Percentiles rank a stretch among this genome's conserved stretches.
Evolutionary conservation across 2,113 vertebrate genomes (phyloP).

Genomic region (Muntiacus reevesi): DNA sequence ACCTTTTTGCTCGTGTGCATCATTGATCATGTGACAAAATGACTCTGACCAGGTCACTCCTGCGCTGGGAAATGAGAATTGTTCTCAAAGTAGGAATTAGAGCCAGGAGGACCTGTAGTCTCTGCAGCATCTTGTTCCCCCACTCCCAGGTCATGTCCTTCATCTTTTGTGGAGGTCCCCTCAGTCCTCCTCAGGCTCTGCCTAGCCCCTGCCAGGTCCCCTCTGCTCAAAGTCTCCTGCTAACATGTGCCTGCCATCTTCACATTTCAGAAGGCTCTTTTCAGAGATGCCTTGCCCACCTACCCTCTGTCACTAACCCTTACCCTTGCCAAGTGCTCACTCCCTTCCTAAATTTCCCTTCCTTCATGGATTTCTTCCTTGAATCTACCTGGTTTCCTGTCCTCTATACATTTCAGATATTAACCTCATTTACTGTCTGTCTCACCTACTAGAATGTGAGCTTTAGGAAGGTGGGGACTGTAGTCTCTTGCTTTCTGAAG

Average conservation of each 20-base stretch:
- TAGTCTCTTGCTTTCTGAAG: neutral
- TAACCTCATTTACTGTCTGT: neutral
- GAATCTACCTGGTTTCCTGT: neutral
- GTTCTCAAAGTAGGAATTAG: no score
- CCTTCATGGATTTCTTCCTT: neutral
- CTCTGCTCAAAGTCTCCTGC: neutral
- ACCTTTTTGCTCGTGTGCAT: neutral
- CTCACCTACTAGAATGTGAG: neutral
- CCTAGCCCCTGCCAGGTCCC: neutral
- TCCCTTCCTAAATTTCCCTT: neutral
- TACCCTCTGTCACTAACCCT: no score
- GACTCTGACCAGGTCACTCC: neutral
- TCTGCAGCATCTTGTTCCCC: neutral
- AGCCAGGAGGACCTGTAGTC: neutral
- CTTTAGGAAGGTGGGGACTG: neutral
- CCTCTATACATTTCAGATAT: neutral
- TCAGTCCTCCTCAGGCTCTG: neutral
- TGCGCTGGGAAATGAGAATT: neutral
- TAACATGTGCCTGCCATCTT: neutral
- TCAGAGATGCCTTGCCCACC: neutral
- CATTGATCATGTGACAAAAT: neutral
- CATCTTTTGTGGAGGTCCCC: neutral
- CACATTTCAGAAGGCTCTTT: neutral
- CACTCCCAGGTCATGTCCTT: rapidly evolving
- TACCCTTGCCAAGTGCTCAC: neutral